phyloP scores from a whole-genome alignment of 2,113 vertebrate genomes.

The Hyla sarda region DNA sequence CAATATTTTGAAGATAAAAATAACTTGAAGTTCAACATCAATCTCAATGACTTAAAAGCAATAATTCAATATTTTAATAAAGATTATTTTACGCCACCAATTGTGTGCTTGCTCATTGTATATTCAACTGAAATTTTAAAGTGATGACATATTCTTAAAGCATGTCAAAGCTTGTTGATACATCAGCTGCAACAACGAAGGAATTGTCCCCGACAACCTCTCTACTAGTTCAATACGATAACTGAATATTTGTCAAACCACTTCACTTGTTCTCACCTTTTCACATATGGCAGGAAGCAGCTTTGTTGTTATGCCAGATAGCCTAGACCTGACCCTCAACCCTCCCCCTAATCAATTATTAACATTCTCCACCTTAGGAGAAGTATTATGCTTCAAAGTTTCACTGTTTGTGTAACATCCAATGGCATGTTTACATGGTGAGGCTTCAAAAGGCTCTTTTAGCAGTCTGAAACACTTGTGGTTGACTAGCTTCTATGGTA shows the following conservation, averaged over 20 bases:
- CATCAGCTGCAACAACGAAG: constrained; percentile 54
- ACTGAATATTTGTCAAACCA: constrained; percentile 57
- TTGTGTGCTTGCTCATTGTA: constrained; percentile 12
- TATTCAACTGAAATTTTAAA: constrained; percentile 52
- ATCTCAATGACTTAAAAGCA: not conserved
- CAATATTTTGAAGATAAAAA: not conserved
- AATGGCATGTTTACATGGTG: constrained; percentile 64
- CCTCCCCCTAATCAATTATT: constrained; percentile 61
- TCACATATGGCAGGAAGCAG: constrained; percentile 57
- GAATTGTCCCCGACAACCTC: constrained; percentile 49
- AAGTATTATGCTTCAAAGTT: constrained; percentile 62
- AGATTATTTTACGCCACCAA: constrained; percentile 3
- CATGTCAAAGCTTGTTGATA: constrained; percentile 59
- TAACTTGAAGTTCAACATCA: not conserved
- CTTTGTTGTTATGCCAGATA: constrained; percentile 62
- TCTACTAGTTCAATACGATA: constrained; percentile 51
- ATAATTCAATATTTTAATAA: constrained; percentile 3
- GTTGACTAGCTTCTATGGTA: constrained; percentile 47
- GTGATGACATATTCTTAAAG: constrained; percentile 59
- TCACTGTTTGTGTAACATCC: constrained; percentile 62
- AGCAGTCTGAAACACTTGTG: constrained; percentile 48
- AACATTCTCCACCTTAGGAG: constrained; percentile 57
- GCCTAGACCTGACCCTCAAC: constrained; percentile 59
- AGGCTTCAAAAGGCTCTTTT: constrained; percentile 59
- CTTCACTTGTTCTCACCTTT: constrained; percentile 60